phyloP scores from a whole-genome alignment of 2,888 invertebrate species.

The Lochmaea crataegi region DNA sequence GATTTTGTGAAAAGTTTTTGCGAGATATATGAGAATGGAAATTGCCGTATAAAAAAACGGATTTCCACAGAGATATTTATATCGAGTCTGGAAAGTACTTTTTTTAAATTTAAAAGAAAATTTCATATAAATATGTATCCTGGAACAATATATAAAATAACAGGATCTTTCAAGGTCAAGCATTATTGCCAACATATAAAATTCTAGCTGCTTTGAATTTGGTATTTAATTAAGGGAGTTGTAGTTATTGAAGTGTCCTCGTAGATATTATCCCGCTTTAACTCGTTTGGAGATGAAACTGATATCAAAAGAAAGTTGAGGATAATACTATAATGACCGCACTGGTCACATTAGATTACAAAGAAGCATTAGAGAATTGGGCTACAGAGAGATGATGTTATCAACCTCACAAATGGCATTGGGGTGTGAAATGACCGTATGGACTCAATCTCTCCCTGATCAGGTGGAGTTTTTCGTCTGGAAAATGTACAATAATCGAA shows the following conservation, averaged over 20 bases:
- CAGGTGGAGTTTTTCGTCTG: conserved; percentile 46
- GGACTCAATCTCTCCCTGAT: conserved; percentile 48
- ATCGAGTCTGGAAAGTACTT: not conserved
- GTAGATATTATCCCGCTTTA: not conserved
- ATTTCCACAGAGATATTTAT: conserved; percentile 24
- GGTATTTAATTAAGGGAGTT: too few species aligned
- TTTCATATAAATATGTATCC: too few species aligned
- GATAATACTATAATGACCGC: conserved; percentile 34
- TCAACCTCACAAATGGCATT: conserved; percentile 54
- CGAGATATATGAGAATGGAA: conserved; percentile 35
- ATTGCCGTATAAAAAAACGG: conserved; percentile 32
- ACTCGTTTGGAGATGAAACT: conserved; percentile 17
- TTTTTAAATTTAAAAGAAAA: not conserved
- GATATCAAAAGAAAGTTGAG: conserved; percentile 27
- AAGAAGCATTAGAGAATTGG: conserved; percentile 33
- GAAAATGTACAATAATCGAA: conserved; percentile 49
- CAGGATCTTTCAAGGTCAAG: too few species aligned
- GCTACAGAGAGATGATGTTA: conserved; percentile 45
- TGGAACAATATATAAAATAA: too few species aligned
- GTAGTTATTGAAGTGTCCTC: not conserved
- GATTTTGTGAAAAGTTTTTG: conserved; percentile 36
- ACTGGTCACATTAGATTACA: conserved; percentile 41
- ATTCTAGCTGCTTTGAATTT: too few species aligned
- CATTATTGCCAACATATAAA: too few species aligned
- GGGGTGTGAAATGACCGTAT: conserved; percentile 53